Conservation (phyloP, 1,140 invertebrate genomes). For the Orussus abietinus region DNA sequence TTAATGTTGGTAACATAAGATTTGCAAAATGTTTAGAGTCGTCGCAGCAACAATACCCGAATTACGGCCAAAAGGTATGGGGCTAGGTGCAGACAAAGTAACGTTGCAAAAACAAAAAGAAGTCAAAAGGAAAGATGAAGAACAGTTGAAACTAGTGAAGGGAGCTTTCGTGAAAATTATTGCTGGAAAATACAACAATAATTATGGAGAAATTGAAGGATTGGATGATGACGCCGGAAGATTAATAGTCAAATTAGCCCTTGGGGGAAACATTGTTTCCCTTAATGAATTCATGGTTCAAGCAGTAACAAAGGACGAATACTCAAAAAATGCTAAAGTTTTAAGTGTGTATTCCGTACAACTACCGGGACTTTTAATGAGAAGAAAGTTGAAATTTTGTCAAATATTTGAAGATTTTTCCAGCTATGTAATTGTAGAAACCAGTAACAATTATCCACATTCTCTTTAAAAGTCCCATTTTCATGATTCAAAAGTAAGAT, state of each 20-base stretch:
- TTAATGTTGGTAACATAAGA: conserved; percentile 15
- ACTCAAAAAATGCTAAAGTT: conserved; percentile 73
- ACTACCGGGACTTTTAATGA: too few relatives aligned
- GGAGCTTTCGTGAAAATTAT: conserved; percentile 70
- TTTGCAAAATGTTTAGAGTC: conserved; percentile 43
- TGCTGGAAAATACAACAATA: conserved; percentile 67
- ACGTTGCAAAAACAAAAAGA: conserved; percentile 52
- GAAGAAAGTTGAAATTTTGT: too few relatives aligned
- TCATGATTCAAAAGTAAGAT: not conserved
- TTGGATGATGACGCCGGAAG: conserved; percentile 82
- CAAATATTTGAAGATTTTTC: conserved; percentile 8
- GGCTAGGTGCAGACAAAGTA: conserved; percentile 80
- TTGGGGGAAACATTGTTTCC: conserved; percentile 66
- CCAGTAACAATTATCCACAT: not conserved
- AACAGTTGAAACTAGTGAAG: conserved; percentile 62
- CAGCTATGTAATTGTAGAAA: not conserved
- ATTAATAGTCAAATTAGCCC: conserved; percentile 73
- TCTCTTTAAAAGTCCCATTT: conserved; percentile 35
- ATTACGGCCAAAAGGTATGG: conserved; percentile 83
- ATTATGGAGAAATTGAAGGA: conserved; percentile 80
- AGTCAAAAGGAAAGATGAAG: conserved; percentile 55
- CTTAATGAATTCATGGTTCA: conserved; percentile 75
- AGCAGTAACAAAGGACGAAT: conserved; percentile 75
- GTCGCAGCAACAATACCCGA: conserved; percentile 56
- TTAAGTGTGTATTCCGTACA: conserved; percentile 65